Percentiles rank a stretch among this genome's conserved stretches.
phyloP scores from a whole-genome alignment of 2,888 invertebrate species.

The Lepidochrysops patricia region DNA sequence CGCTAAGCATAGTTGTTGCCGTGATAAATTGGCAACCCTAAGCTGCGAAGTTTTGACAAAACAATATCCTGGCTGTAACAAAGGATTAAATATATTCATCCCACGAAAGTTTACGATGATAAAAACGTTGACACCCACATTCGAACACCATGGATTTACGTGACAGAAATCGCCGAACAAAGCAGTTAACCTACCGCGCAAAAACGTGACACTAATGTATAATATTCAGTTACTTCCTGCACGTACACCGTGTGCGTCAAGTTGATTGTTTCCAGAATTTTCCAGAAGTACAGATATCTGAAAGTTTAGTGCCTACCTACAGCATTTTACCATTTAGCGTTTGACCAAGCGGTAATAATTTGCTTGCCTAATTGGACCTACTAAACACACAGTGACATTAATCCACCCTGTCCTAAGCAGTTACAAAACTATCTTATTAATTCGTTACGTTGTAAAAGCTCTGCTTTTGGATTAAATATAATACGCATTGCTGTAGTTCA shows the following conservation, averaged over 20 bases:
- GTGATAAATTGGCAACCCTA: too few relatives aligned
- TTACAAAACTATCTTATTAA: too few relatives aligned
- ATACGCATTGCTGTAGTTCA: too few relatives aligned
- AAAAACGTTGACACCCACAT: neutral
- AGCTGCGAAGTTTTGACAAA: neutral
- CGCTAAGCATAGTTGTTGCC: too few relatives aligned
- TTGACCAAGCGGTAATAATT: too few relatives aligned
- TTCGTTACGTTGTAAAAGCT: too few relatives aligned
- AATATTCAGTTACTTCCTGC: slow-evolving; percentile 4
- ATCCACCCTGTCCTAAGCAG: too few relatives aligned
- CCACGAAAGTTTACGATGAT: slow-evolving; percentile 5
- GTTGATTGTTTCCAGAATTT: neutral
- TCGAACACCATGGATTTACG: neutral
- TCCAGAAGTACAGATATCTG: neutral
- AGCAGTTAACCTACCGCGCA: neutral
- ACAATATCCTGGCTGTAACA: neutral
- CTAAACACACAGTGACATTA: too few relatives aligned
- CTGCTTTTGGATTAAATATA: too few relatives aligned
- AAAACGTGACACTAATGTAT: slow-evolving; percentile 5
- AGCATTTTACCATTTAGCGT: too few relatives aligned
- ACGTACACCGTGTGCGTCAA: neutral
- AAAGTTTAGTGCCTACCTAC: too few relatives aligned
- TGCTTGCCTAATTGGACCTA: too few relatives aligned
- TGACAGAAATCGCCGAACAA: slow-evolving; percentile 5
- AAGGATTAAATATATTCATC: neutral